Conservation (phyloP, 2,888 invertebrate species). For the Nomada fabriciana region DNA sequence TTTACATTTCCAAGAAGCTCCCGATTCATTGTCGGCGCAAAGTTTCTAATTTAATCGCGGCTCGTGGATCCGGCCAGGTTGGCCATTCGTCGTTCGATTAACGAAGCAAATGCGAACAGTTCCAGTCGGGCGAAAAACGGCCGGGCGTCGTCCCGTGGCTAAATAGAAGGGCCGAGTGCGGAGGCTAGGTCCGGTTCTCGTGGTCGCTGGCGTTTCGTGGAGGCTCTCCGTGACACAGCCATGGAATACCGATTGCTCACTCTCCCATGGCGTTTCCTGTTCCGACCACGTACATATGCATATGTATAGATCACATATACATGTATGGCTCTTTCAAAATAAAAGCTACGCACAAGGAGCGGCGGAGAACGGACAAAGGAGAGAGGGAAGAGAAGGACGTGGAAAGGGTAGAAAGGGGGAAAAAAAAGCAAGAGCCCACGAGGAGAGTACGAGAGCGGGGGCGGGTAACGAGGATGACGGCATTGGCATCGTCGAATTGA, state of each 20-base stretch:
- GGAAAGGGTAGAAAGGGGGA: neutral
- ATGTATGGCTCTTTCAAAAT: constrained; percentile 65
- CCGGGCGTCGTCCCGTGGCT: neutral
- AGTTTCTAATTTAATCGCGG: too few relatives aligned
- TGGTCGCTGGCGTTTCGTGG: constrained; percentile 29
- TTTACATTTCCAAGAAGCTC: neutral
- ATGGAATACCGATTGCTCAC: constrained; percentile 78
- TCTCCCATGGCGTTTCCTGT: constrained; percentile 81
- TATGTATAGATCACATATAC: too few relatives aligned
- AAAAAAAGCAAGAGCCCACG: constrained; percentile 9
- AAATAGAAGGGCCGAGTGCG: neutral
- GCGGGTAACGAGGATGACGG: constrained; percentile 55
- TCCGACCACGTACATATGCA: constrained; percentile 71
- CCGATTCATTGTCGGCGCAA: too few relatives aligned
- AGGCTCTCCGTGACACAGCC: constrained; percentile 63
- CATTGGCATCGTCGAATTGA: constrained; percentile 71
- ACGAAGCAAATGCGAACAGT: neutral
- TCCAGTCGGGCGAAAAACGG: neutral
- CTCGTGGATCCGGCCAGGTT: too few relatives aligned
- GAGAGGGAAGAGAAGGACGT: neutral
- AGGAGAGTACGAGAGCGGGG: constrained; percentile 1
- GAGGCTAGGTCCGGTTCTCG: constrained; percentile 37
- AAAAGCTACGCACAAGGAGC: constrained; percentile 47
- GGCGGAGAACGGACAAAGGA: neutral
- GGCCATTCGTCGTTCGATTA: too few relatives aligned